These are phyloP conservation scores for Phoenoteleia sp. DNA, from an alignment of 2,888 invertebrate genomes.

Conservation along the genomic window DNA sequence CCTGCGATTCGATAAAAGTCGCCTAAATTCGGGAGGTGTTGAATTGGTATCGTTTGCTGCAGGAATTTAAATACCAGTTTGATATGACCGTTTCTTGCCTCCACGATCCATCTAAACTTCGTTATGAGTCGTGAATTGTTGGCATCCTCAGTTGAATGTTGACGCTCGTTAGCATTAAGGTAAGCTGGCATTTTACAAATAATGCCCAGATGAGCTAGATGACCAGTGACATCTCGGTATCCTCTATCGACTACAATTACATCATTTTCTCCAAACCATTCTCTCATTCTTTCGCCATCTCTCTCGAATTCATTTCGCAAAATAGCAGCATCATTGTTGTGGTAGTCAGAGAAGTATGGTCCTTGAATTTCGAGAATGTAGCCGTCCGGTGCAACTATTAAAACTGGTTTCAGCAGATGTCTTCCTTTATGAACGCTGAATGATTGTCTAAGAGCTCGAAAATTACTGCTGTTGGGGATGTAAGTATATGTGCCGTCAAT, in stretches of 20 bases:
- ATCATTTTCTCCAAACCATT: slow-evolving; percentile 36
- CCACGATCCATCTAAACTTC: too few species aligned
- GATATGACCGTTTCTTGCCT: too few species aligned
- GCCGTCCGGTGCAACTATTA: slow-evolving; percentile 12
- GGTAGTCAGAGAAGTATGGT: slow-evolving; percentile 19
- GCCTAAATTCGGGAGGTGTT: neutral
- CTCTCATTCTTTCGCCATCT: slow-evolving; percentile 30
- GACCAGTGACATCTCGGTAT: too few species aligned
- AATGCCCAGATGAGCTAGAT: too few species aligned
- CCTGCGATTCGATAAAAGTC: slow-evolving; percentile 33
- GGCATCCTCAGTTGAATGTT: too few species aligned
- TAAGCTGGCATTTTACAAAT: too few species aligned
- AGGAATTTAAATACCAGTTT: too few species aligned
- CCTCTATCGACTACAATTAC: slow-evolving; percentile 48
- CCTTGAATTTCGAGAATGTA: slow-evolving; percentile 10
- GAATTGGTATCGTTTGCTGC: too few species aligned
- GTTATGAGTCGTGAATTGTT: too few species aligned
- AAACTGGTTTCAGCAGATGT: slow-evolving; percentile 27
- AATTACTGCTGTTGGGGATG: slow-evolving; percentile 11
- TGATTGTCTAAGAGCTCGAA: slow-evolving; percentile 25
- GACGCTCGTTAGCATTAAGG: too few species aligned
- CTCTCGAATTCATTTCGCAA: neutral
- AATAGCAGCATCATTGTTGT: slow-evolving; percentile 40
- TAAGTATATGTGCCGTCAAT: slow-evolving; percentile 13
- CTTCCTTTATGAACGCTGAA: slow-evolving; percentile 12